Evolutionary conservation across 2,888 invertebrate species (phyloP), one percentile per base, ranked within the genome.

Genomic region (Panorpa germanica): DNA sequence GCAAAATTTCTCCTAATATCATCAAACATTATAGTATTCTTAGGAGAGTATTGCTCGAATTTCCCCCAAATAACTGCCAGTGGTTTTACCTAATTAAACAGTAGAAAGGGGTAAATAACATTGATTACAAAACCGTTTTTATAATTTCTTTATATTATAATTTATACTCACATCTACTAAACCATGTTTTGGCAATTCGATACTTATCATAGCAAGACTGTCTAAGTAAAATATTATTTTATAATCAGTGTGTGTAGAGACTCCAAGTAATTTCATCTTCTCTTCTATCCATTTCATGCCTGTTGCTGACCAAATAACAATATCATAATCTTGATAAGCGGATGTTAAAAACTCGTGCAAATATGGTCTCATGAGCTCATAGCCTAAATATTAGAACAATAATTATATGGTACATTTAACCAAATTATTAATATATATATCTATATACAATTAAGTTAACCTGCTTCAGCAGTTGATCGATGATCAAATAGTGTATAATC

Each of bases 271-370:
- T 35, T 78, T 72, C 91, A 96, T 91, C 55, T 95, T 95, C 45
- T 91, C 90, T 43, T 91, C 83, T 25, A 96, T 93, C 93, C 93
- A 95, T 45, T 86, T 90, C 91, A 95, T 93, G 36, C 83, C 82
- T 0, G 95, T 95, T 0, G 95, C 95, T 4, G 95, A 95, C 95
- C 95, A 96, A 40, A 96, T 93, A 1, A 86, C 91, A 40, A 95
- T 93, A 45, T 95, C 95, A 43, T 93, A 95, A 53, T 88, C 63
- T 47, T 73, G 69, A 45, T 90, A 90, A 1, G 86, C 82, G 2
- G 73, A 63, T 2, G 77, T 75, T 1, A 95, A 61, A 53, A 95
- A 95, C 51, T 95, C 93, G 48, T 96, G 95, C 17, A 95, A 65
- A 51, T 70, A 91, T 0, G 95, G 95, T 35, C 95, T 63, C 91